A percentile compares a stretch with the other conserved stretches of the same genome.
phyloP scores from a whole-genome alignment of 2,888 invertebrate genomes.

The Epistrophe eligans region DNA sequence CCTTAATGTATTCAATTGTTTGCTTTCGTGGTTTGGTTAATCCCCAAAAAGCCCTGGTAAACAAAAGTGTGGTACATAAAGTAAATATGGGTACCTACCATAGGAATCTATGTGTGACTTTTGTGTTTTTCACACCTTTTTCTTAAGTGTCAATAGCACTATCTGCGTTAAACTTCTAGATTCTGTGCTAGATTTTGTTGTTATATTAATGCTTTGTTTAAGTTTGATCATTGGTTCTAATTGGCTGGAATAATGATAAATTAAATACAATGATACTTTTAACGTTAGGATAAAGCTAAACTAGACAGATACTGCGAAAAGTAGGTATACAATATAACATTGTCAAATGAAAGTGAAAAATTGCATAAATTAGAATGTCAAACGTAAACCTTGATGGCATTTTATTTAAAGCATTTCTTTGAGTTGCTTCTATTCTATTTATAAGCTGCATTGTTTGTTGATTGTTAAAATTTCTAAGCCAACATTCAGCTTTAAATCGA shows the following conservation, averaged over 20 bases:
- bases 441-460: no score
- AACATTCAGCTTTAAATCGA: no score
- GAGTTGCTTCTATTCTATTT: no score
- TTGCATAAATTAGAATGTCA: neutral
- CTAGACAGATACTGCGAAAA: neutral
- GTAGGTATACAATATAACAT: no score
- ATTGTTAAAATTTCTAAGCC: no score
- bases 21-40: slow-evolving; percentile 47
- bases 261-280: neutral
- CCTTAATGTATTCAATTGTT: slow-evolving; percentile 29
- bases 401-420: no score
- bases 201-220: slow-evolving; percentile 13
- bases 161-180: neutral
- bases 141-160: slow-evolving; percentile 16
- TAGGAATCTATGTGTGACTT: slow-evolving; percentile 15
- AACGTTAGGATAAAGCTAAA: neutral
- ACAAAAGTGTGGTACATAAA: slow-evolving; percentile 13
- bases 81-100: neutral
- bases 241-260: slow-evolving; percentile 17
- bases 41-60: slow-evolving; percentile 52
- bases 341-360: neutral
- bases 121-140: slow-evolving; percentile 55
- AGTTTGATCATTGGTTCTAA: slow-evolving; percentile 51
- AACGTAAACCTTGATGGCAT: no score
- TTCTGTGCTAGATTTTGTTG: slow-evolving; percentile 9